Conservation (phyloP, 2,888 invertebrate genomes). For the Mactromeris polynyma region DNA sequence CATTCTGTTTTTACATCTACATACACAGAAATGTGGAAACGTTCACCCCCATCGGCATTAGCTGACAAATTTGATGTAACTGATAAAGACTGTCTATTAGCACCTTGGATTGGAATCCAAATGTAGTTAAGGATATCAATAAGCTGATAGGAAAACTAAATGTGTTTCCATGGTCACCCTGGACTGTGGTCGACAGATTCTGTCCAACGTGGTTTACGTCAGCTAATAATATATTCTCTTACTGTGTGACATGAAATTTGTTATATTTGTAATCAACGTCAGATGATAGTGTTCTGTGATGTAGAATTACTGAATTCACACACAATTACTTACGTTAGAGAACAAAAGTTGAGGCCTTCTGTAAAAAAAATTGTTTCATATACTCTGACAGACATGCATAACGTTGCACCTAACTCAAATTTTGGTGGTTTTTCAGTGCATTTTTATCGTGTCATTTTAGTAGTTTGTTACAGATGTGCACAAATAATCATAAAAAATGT, state of each 20-base stretch:
- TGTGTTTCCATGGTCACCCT: not conserved
- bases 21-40: not conserved
- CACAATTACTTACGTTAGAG: too few relatives aligned
- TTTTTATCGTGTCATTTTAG: too few relatives aligned
- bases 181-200: not conserved
- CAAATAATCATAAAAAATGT: too few relatives aligned
- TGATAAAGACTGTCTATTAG: not conserved
- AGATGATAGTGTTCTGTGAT: too few relatives aligned
- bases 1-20: not conserved
- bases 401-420: too few relatives aligned
- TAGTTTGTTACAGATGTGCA: too few relatives aligned
- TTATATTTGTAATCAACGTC: not conserved
- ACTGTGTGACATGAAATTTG: not conserved
- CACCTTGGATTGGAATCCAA: not conserved
- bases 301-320: too few relatives aligned
- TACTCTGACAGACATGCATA: too few relatives aligned
- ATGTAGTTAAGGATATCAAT: not conserved
- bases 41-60: not conserved
- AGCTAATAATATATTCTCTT: too few relatives aligned
- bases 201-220: not conserved
- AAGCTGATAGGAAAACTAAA: not conserved
- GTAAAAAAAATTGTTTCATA: too few relatives aligned
- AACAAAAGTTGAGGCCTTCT: too few relatives aligned
- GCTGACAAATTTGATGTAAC: slow-evolving; percentile 2
- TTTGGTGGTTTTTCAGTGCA: too few relatives aligned